Base-by-base conservation (phyloP, 2,888 invertebrate genomes). In the Drosophila cognata region DNA sequence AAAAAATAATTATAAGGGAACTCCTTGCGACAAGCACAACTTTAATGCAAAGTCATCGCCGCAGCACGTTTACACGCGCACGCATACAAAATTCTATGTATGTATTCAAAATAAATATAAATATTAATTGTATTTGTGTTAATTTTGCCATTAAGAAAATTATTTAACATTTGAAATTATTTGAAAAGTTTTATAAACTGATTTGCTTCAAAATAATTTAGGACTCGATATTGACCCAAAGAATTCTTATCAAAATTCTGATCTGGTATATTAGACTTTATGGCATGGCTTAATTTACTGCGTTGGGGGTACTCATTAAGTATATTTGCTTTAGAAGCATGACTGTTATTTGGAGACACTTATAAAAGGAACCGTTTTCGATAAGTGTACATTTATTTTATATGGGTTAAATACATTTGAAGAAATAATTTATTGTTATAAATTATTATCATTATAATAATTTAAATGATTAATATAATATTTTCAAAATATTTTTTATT, bases 31-130 rank as follows among this genome's bases (percentile, higher is more conserved):
- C 48, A 35, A 60, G 25, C 8, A 46, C 52, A 51, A 66, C n/a
- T 50, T 77, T 71, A 57, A n/a, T 77, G 81, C 72, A 61, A 35
- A 41, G 71, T 81, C 78, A 79, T 71, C 41, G 11, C n/a, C 56
- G 2, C 21, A 51, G 60, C 60, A 59, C 76, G 80, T 80, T 16
- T 50, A 13, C 35, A 16, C 35, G 46, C 51, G 58, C 10, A 35
- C n/a, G 16, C 21, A 61, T 38, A 46, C 11, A 38, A n/a, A 16
- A 16, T 25, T 46, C 25, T 8, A 25, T 46, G 7, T 53, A 18
- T 38, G 38, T n/a, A 38, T 56, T 13, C 4, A 18, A 28, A 29
- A 38, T n/a, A 31, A 33, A 25, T 41, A 25, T 35, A 21, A 11
- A 35, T 3, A 6, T 31, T 29, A n/a, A 51, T 38, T 38, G 1